Base-by-base conservation (phyloP, 1,140 invertebrate genomes). In the Zelostemma sp. region DNA sequence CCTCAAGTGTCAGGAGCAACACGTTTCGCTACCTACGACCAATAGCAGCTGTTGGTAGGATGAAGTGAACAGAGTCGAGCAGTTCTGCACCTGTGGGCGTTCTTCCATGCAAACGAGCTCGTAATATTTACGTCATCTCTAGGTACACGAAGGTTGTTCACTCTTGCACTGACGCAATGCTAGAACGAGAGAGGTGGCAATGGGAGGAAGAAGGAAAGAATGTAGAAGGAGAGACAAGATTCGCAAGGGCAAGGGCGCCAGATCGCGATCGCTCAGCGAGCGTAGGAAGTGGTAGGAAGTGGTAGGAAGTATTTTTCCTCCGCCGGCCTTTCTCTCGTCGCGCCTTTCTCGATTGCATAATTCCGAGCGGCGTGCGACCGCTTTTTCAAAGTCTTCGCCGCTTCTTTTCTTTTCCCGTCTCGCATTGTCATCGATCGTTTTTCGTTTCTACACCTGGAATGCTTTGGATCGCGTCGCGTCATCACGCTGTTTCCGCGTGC, bases 111-210 rank as follows among this genome's bases (percentile, higher is more conserved):
- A 78, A 79, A 79, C 72, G 73, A 78, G 77, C 56, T 62, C 64
- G 69, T 78, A 78, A 78, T 79, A 77, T 78, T 79, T 79, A 77
- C 73, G 68, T 78, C 73, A 75, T 61, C 68, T n/a, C 68, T n/a
- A 45, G 53, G 66, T 78, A 53, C 58, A 49, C 46, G 65, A 64
- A 78, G 76, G 75, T 77, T 74, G 75, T 79, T 79, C 75, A 68
- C 76, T 73, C 72, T 69, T 56, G 41, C 47, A 31, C 53, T 67
- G 57, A 51, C 63, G 62, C 68, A 76, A 56, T 62, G 62, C 56
- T 54, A 68, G 75, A 77, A 70, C 71, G 40, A 21, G 35, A 49
- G 38, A 62, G 60, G 64, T 46, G 60, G 40, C 33, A 65, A 53
- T 33, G 31, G 46, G 64, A 57, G 45, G 66, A 63, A 62, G 57